These are phyloP conservation scores for Xiphydria camelus DNA, from an alignment of 2,888 invertebrate genomes.

Conservation along the genomic window DNA sequence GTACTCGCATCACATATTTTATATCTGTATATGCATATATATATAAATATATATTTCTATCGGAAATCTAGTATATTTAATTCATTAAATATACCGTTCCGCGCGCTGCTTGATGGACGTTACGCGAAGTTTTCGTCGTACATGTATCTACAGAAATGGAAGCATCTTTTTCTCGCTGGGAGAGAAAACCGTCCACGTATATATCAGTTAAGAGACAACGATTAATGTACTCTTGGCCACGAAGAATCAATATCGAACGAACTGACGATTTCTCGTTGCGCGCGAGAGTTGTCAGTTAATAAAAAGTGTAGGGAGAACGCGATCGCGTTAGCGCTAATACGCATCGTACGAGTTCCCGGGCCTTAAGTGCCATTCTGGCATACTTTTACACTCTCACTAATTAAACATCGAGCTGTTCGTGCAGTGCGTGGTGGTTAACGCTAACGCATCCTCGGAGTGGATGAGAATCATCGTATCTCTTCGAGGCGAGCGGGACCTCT, in stretches of 20 bases:
- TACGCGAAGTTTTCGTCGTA: constrained; percentile 23
- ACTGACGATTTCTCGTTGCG: too few relatives aligned
- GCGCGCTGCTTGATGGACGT: constrained; percentile 19
- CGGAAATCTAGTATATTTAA: constrained; percentile 45
- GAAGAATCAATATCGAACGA: constrained; percentile 20
- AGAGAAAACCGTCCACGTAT: constrained; percentile 49
- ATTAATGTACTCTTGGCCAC: constrained; percentile 28
- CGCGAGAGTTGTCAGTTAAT: too few relatives aligned
- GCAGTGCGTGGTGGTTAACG: too few relatives aligned
- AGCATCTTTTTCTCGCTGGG: constrained; percentile 47
- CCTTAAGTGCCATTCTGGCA: too few relatives aligned
- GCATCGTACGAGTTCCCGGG: too few relatives aligned
- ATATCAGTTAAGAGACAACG: neutral
- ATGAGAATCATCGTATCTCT: too few relatives aligned
- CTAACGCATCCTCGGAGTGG: too few relatives aligned
- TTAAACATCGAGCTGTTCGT: too few relatives aligned
- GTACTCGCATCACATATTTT: constrained; percentile 15
- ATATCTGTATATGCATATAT: constrained; percentile 26
- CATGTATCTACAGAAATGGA: constrained; percentile 33
- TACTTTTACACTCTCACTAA: too few relatives aligned
- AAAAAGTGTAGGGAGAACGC: too few relatives aligned
- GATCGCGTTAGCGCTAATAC: too few relatives aligned
- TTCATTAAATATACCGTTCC: constrained; percentile 44
- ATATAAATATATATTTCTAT: constrained; percentile 27
- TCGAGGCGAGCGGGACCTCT: too few relatives aligned